Base-by-base conservation (phyloP, 2,797 vertebrate genomes). In the Glossophaga mutica region DNA sequence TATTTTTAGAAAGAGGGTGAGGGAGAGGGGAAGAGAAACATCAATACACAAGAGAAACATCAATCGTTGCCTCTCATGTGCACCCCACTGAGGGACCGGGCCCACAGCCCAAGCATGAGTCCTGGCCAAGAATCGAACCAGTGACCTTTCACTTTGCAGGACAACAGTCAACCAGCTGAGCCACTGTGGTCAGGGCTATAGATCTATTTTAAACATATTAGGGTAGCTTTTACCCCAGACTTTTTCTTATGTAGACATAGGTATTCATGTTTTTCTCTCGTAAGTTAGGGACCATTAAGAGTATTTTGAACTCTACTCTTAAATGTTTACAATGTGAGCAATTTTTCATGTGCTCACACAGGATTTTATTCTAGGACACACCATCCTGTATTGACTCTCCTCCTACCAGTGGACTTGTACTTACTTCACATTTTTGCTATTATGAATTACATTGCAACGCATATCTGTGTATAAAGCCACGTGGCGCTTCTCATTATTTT, bases 331-430 rank as follows among this genome's bases (percentile, higher is more conserved):
- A 2, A 2, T 6, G 8, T 5, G 21, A 82, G 39, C 4, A 1
- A 5, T 5, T n/a, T 2, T 2, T 5, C 14, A 0, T 1, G 9
- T 16, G 15, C 1, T 1, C 11, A 0, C 2, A 0, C 1, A 5
- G 44, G 12, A 5, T 6, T 55, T 57, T 29, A 6, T 7, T 18
- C 1, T 3, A 0, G 21, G 39, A 15, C 24, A 6, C 10, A 0
- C 0, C 2, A 0, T 50, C 11, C 11, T 18, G 3, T 9, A 3
- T 4, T 2, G 18, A 2, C n/a, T 6, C 9, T 48, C 3, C 2
- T 48, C 24, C 39, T 7, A 6, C 22, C 1, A 4, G 15, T 7
- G 3, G 10, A 22, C 10, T 39, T 18, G 6, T 0, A 1, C 8
- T 0, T 2, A 4, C 7, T 67, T 42, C 46, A 8, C 12, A 3